Base-by-base conservation (phyloP, 2,888 invertebrate genomes). In the Protonemura montana region DNA sequence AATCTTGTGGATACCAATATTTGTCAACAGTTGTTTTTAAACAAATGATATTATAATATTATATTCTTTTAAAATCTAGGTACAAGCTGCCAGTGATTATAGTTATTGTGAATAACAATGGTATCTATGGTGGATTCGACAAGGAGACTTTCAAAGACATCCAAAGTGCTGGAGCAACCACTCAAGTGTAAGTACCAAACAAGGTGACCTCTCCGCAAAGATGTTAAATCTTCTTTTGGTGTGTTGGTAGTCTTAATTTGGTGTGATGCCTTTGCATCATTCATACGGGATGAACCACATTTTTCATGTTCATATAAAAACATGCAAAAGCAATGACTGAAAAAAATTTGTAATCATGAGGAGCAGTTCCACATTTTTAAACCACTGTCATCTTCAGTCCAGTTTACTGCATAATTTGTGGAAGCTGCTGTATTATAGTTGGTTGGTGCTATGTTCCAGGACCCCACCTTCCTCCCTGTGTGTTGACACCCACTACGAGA, bases 41-140 rank as follows among this genome's bases (percentile, higher is more conserved):
- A 35, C 35, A 35, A 35, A 35, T 35, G 35, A 6, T n/a, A n/a
- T n/a, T n/a, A 77, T n/a, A 25, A n/a, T 77, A 77, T 77, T 77
- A 77, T 6, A 77, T 21, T 77, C 26, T 28, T 80, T 80, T 26
- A 13, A 26, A 77, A 25, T 90, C 10, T 89, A 96, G 98, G 87
- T 98, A 99, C 91, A 96, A 97, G 89, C 92, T 99, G 88, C 98
- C 99, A 0, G 94, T 99, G 35, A 94, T 97, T 59, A 94, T 98
- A 87, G 94, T 99, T 1, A 95, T 99, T 87, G 95, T 99, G 6
- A 99, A 99, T 92, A 99, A 99, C 92, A 98, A 96, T 90, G 99
- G 99, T 28, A 99, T 99, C 90, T 97, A 97, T 90, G 94, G 95
- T 85, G 99, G 99, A 6, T 93, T 98, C 88, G 95, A 96, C 89